Evolutionary conservation across 2,888 invertebrate species (phyloP), one percentile per base, ranked within the genome.

Genomic region (Drosophila ochracea): DNA sequence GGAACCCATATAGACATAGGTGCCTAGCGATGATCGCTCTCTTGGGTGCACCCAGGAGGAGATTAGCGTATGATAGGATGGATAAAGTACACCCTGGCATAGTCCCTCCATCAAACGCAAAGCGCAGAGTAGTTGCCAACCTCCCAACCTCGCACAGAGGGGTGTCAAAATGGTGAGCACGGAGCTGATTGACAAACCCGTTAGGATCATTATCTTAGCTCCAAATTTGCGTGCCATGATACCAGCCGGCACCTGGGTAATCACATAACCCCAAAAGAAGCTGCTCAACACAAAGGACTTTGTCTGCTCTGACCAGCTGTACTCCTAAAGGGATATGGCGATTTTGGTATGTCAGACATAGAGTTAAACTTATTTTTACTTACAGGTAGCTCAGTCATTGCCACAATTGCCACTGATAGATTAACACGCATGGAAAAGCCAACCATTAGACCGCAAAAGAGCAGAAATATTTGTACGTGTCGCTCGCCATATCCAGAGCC

Each of bases 361-460:
- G 10, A 7, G 0, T 35, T 13, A 4, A 21, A 0, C 3, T 30
- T 19, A 2, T 33, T 0, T n/a, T 4, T 4, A 5, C 77, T 79
- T 67, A 79, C 81, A 6, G 81, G 82, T 39, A 73, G 33, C 3
- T 95, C 95, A 0, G 95, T 95, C 96, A 97, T 97, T 7, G 96
- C 96, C 4, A 97, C 95, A 64, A 97, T 94, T 0, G 96, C 96
- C 19, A 97, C 96, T 0, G 96, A 96, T 83, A 97, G 94, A 86
- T 95, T 95, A 47, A 96, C 95, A 30, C 97, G 94, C 76, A 96
- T 94, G 1, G 95, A 94, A 83, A 95, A 96, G 54, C 95, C 95
- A 11, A 95, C 94, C 4, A 95, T 93, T 84, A 95, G 94, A 0
- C 95, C 95, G 16, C 95, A 83, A 83, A 96, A 95, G 76, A 96